Evolutionary conservation across 2,797 vertebrate species (phyloP), one percentile per base, ranked within the genome.

Genomic region (Typhlichthys eigenmanni): DNA sequence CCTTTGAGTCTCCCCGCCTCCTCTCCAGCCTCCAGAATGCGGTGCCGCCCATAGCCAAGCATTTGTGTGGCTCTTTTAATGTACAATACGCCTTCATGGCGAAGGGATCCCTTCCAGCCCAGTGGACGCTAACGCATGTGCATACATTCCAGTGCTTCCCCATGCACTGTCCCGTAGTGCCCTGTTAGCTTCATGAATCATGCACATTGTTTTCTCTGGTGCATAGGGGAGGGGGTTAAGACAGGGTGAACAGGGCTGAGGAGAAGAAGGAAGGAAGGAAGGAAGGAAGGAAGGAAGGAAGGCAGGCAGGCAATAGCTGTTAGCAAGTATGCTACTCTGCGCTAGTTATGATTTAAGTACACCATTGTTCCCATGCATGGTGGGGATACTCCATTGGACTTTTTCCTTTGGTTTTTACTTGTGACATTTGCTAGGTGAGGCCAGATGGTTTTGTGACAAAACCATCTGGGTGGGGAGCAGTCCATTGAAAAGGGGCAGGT

Each of bases 181-280:
- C 64, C 82, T 80, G 69, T 81, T 80, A 68, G 60, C 14, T 73
- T 78, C 80, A 88, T 92, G 83, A 91, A 89, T 92, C 87, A 92
- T 91, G 90, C 86, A 90, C 88, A 87, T 87, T 90, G 87, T 89
- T 91, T 91, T 89, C 75, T 78, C 76, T 72, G 68, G 85, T 5
- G 43, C 29, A 14, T 43, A 46, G 32, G 46, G 9, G 58, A 60
- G 46, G 32, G 64, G 68, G 16, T 17, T 7, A 13, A 52, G 64
- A 64, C 57, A 51, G 68, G 73, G 72, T 70, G 68, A 75, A 87
- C 76, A 81, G 72, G 85, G 81, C 56, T 58, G 60, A 78, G 60
- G 63, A 43, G 34, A 9, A 38, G 24, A 24, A 24, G 19, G 66
- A 75, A 38, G 68, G 19, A n/a, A n/a, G 4, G 7, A 34, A 19